Conservation (phyloP, 2,797 vertebrate genomes). For the Euthynnus affinis region DNA sequence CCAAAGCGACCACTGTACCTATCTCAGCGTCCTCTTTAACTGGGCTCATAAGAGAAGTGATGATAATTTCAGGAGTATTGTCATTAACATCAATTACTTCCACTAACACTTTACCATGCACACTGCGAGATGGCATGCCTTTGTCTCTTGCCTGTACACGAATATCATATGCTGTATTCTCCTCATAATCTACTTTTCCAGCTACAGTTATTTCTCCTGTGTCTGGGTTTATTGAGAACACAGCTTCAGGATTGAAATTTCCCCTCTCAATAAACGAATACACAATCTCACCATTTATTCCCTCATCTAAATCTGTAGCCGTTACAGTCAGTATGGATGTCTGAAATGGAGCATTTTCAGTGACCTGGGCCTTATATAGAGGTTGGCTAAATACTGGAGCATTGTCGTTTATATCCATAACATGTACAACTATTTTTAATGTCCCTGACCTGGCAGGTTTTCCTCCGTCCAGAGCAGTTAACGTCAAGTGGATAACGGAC, state of each 20-base stretch:
- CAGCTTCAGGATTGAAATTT: conserved; percentile 49
- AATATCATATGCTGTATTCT: conserved; percentile 81
- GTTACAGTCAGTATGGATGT: conserved; percentile 71
- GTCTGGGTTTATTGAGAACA: conserved; percentile 75
- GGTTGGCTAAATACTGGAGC: conserved; percentile 78
- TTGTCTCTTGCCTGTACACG: conserved; percentile 85
- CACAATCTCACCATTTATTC: conserved; percentile 76
- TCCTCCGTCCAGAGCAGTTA: conserved; percentile 87
- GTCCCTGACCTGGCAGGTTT: conserved; percentile 83
- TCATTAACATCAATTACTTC: conserved; percentile 80
- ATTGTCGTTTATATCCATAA: conserved; percentile 87
- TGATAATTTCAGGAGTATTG: conserved; percentile 75
- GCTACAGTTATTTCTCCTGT: conserved; percentile 82
- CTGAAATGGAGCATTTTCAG: conserved; percentile 77
- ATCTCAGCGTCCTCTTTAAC: conserved; percentile 76
- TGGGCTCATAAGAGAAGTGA: conserved; percentile 75
- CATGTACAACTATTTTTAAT: conserved; percentile 77
- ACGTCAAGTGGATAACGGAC: conserved; percentile 70
- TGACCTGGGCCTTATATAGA: conserved; percentile 79
- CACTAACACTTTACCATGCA: conserved; percentile 85
- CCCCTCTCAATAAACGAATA: conserved; percentile 82
- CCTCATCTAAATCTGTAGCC: conserved; percentile 80
- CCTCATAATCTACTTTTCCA: conserved; percentile 83
- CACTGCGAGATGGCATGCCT: conserved; percentile 74
- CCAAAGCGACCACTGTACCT: conserved; percentile 79